phyloP scores from a whole-genome alignment of 37 sponge, comb jelly and placozoan species.

The Hormiphora californensis region DNA sequence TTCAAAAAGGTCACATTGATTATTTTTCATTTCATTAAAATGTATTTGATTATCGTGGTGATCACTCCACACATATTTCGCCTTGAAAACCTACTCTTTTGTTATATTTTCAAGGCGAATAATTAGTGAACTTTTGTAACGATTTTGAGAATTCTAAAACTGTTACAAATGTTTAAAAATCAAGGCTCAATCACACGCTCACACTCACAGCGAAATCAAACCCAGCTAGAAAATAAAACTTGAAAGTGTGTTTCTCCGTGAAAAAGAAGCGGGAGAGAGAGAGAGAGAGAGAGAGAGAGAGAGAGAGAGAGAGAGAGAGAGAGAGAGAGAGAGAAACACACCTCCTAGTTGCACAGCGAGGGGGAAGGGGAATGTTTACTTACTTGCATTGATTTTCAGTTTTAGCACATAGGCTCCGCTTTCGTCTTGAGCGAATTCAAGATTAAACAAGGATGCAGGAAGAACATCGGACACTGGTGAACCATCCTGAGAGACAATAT shows the following conservation, averaged over 20 bases:
- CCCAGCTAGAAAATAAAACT: no score
- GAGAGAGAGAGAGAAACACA: neutral
- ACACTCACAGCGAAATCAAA: constrained; percentile 25
- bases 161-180: no score
- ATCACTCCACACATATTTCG: constrained; percentile 54
- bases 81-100: no score
- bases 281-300: neutral
- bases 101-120: no score
- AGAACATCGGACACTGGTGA: neutral
- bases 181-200: constrained; percentile 33
- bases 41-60: neutral
- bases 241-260: no score
- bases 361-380: neutral
- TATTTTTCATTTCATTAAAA: no score
- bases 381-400: constrained; percentile 22
- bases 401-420: neutral
- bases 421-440: neutral
- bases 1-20: no score
- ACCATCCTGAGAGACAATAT: constrained; percentile 1
- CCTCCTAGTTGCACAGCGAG: neutral
- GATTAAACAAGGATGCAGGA: neutral
- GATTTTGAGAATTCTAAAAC: no score
- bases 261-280: neutral
- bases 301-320: neutral
- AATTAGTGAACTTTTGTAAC: no score